phyloP scores from a whole-genome alignment of 2,797 vertebrate genomes.

The Poecile montanus region DNA sequence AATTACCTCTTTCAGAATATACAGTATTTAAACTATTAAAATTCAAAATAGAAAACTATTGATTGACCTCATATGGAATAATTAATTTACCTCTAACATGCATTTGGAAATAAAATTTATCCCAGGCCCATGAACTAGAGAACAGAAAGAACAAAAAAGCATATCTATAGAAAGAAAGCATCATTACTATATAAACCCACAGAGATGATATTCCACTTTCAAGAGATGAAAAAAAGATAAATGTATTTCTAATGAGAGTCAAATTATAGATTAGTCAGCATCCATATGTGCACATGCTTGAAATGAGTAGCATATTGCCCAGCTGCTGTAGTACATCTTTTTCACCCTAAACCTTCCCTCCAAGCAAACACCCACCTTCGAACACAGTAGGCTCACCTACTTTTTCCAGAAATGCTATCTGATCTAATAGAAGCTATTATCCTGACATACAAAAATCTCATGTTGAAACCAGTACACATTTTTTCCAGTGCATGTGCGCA shows the following conservation, averaged over 20 bases:
- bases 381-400: background rate
- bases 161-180: background rate
- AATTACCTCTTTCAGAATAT: background rate
- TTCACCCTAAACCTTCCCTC: background rate
- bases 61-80: background rate
- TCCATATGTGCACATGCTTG: background rate
- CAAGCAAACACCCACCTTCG: background rate
- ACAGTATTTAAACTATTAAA: background rate
- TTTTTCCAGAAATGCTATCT: background rate
- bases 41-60: background rate
- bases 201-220: background rate
- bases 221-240: background rate
- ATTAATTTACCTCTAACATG: background rate
- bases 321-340: background rate
- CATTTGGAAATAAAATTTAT: background rate
- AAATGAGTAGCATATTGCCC: background rate
- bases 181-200: background rate
- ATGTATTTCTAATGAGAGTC: background rate
- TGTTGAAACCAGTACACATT: background rate
- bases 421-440: background rate
- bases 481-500: background rate
- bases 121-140: background rate
- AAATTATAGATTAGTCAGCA: background rate
- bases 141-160: background rate
- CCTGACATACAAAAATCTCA: background rate